Base-by-base conservation (phyloP, 2,888 invertebrate genomes). In the Steinernema scapterisci region DNA sequence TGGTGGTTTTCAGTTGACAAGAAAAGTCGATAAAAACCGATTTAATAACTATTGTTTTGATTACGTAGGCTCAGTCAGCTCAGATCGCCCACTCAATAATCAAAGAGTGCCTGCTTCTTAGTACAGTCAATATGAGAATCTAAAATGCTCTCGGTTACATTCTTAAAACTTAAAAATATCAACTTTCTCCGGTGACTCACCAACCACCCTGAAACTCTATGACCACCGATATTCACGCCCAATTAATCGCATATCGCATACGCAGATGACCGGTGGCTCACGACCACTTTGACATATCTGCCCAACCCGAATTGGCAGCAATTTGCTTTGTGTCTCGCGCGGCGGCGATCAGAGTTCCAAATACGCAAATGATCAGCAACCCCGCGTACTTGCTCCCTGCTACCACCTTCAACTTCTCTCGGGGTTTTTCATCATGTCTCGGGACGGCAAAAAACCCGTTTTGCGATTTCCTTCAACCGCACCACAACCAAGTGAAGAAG, bases 371-470 rank as follows among this genome's bases (percentile, higher is more conserved):
- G 63, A 63, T 63, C 63, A 63, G 27, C 13, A 13, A 48, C 38
- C n/a, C 38, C 38, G 38, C 38, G 21, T 3, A 23, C 21, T 52
- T 2, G 21, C n/a, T n/a, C n/a, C n/a, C 23, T 23, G 52, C 52
- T 19, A 48, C n/a, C 48, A n/a, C 3, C 13, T 19, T 21, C 63
- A 25, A 63, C 52, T 38, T 54, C 16, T 63, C 63, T 27, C 27
- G 27, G 31, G 31, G 27, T 63, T 63, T 63, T 63, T 38, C 38
- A 38, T 38, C 63, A 63, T 27, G 23, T 63, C 63, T 63, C 38
- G 63, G 25, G 63, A 25, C 25, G 63, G 52, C 52, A 63, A 63
- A 63, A 63, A 63, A 63, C 63, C 31, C 63, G 63, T 63, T 63
- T 63, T 38, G 63, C 31, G 63, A 63, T 63, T 63, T 63, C 63